phyloP scores from a whole-genome alignment of 2,113 vertebrate species.

The Phocoena sinus region DNA sequence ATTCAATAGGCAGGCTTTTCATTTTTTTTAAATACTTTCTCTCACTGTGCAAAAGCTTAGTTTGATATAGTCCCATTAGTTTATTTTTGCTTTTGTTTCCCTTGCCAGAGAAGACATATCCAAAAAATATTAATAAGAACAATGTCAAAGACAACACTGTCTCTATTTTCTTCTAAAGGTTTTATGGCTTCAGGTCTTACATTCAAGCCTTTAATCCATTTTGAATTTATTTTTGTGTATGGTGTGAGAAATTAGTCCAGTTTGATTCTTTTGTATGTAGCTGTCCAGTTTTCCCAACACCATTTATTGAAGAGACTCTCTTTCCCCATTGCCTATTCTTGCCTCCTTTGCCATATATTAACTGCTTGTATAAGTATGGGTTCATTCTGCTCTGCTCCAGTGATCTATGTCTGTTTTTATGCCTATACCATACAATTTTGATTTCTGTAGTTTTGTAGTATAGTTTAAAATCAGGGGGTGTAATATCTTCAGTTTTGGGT shows the following conservation, averaged over 20 bases:
- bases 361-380: background rate
- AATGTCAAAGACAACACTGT: too few relatives aligned
- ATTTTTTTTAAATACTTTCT: background rate
- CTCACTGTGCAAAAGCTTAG: background rate
- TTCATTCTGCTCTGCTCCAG: background rate
- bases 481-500: background rate
- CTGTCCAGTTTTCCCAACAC: too few relatives aligned
- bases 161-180: too few relatives aligned
- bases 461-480: background rate
- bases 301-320: background rate
- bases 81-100: too few relatives aligned
- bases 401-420: background rate
- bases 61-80: background rate
- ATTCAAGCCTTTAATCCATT: too few relatives aligned
- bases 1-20: background rate
- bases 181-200: too few relatives aligned
- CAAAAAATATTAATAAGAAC: too few relatives aligned
- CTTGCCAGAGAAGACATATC: too few relatives aligned
- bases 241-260: too few relatives aligned
- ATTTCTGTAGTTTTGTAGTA: background rate
- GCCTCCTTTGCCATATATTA: background rate
- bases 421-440: background rate
- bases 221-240: too few relatives aligned
- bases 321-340: background rate
- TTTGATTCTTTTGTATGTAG: too few relatives aligned